A percentile compares a stretch with the other conserved stretches of the same genome.
phyloP scores from a whole-genome alignment of 30 jellyfish, hydroid and myxozoan species.

The Hydractinia echinata region DNA sequence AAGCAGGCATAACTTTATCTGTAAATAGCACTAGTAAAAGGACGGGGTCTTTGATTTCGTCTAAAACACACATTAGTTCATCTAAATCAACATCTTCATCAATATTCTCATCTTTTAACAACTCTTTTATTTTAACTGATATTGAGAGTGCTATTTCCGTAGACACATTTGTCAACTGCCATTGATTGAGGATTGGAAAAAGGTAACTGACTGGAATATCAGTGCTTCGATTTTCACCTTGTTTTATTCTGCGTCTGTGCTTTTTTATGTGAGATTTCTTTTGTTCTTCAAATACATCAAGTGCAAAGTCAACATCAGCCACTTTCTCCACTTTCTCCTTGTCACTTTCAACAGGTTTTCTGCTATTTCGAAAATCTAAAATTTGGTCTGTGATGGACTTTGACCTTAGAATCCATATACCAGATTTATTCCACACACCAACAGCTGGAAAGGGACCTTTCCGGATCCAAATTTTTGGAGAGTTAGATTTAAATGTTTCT shows the following conservation, averaged over 20 bases:
- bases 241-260: constrained; percentile 11
- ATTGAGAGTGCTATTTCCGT: constrained; percentile 29
- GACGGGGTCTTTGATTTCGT: constrained; percentile 39
- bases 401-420: constrained; percentile 59
- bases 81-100: constrained; percentile 7
- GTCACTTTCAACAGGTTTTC: neutral
- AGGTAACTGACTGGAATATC: constrained; percentile 24
- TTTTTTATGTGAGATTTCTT: neutral
- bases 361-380: neutral
- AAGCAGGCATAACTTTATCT: constrained; percentile 9
- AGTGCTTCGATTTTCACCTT: constrained; percentile 33
- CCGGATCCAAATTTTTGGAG: constrained; percentile 64
- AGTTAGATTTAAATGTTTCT: constrained; percentile 37
- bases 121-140: constrained; percentile 29
- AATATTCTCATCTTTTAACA: constrained; percentile 6
- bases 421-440: constrained; percentile 87
- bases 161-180: constrained; percentile 22
- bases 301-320: constrained; percentile 19
- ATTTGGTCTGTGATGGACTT: constrained; percentile 66
- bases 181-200: constrained; percentile 9
- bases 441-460: constrained; percentile 68
- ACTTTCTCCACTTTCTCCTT: constrained; percentile 3
- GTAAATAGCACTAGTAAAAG: constrained; percentile 11
- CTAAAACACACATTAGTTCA: constrained; percentile 10
- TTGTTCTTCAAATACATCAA: constrained; percentile 9